Evolutionary conservation across 2,888 invertebrate genomes (phyloP).

Genomic region (Tetropium fuscum): DNA sequence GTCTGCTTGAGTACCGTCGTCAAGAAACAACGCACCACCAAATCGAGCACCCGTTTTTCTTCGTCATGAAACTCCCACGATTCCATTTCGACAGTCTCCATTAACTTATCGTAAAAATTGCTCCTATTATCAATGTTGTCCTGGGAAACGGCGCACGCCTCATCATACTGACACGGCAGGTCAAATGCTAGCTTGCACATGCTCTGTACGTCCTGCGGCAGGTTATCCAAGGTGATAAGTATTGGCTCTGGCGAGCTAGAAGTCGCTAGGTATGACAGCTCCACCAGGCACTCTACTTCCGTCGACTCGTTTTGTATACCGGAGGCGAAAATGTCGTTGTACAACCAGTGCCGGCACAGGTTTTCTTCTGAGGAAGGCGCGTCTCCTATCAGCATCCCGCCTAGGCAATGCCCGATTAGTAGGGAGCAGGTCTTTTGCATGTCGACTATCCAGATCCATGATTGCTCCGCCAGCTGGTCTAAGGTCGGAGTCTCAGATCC

Average conservation of each 20-base stretch:
- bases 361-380: constrained; percentile 65
- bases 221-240: constrained; percentile 45
- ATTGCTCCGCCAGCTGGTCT: constrained; percentile 64
- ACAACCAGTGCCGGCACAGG: constrained; percentile 65
- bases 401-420: constrained; percentile 71
- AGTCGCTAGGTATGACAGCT: constrained; percentile 42
- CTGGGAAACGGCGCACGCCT: constrained; percentile 56
- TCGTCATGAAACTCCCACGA: constrained; percentile 69
- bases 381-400: constrained; percentile 69
- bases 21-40: constrained; percentile 66
- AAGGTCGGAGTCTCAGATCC: constrained; percentile 69
- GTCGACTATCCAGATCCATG: constrained; percentile 72
- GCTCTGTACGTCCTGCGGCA: constrained; percentile 50
- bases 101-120: constrained; percentile 62
- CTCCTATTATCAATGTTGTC: constrained; percentile 43
- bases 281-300: constrained; percentile 42
- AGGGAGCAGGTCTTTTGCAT: constrained; percentile 72
- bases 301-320: constrained; percentile 53
- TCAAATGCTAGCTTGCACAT: constrained; percentile 57
- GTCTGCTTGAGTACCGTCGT: constrained; percentile 69
- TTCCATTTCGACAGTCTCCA: constrained; percentile 63
- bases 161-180: constrained; percentile 59
- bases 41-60: constrained; percentile 65
- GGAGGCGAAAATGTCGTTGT: constrained; percentile 62
- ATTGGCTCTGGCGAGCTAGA: constrained; percentile 39